Percentiles rank a stretch among this genome's conserved stretches.
Evolutionary conservation across 1,140 invertebrate species (phyloP).

Genomic region (Spodoptera litura): DNA sequence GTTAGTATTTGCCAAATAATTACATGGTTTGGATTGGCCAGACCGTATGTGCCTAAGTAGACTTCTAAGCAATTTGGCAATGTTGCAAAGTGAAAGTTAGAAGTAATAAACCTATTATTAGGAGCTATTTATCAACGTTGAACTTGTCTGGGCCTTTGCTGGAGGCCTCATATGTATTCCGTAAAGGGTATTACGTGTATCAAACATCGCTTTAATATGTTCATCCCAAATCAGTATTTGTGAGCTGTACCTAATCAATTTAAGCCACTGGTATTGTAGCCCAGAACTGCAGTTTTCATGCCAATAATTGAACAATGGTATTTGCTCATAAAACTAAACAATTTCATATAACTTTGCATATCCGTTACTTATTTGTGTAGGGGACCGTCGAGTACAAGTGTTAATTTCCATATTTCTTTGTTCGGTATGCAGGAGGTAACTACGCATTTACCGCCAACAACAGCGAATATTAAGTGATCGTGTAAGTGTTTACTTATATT

Average conservation of each 20-base stretch:
- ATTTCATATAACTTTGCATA: conserved; percentile 8
- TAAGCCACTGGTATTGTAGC: no score
- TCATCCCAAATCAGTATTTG: no score
- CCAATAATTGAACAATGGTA: background rate
- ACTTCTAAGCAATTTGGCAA: conserved; percentile 14
- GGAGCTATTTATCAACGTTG: conserved; percentile 39
- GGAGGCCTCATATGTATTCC: background rate
- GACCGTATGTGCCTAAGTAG: background rate
- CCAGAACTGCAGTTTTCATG: no score
- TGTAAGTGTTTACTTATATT: conserved; percentile 22
- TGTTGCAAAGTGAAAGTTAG: conserved; percentile 34
- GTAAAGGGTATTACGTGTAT: background rate
- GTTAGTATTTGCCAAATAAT: conserved; percentile 33
- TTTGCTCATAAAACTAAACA: background rate
- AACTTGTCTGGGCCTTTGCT: conserved; percentile 25
- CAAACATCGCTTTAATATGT: no score
- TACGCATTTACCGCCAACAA: conserved; percentile 19
- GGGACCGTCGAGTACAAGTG: conserved; percentile 5
- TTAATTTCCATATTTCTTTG: conserved; percentile 28
- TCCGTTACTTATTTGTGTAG: background rate
- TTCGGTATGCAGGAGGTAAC: conserved; percentile 13
- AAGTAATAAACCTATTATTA: conserved; percentile 40
- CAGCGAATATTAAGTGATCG: conserved; percentile 19
- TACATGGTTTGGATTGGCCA: conserved; percentile 6
- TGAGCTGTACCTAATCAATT: no score